phyloP scores from a whole-genome alignment of 2,113 vertebrate species.

The Eurypyga helias region DNA sequence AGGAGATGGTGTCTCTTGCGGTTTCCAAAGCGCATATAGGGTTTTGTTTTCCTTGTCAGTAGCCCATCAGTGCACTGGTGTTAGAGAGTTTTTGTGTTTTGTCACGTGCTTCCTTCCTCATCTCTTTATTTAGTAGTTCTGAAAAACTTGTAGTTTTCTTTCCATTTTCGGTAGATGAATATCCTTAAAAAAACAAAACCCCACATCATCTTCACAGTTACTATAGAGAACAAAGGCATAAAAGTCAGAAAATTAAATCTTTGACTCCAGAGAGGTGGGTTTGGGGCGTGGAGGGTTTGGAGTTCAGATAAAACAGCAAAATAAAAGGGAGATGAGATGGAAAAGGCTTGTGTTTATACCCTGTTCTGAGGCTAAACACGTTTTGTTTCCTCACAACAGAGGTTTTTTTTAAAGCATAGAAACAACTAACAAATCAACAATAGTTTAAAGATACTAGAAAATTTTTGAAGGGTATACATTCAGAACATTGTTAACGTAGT shows the following conservation, averaged over 20 bases:
- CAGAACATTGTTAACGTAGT: background rate
- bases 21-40: background rate
- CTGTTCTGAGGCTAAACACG: background rate
- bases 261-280: background rate
- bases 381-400: background rate
- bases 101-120: background rate
- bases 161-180: background rate
- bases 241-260: background rate
- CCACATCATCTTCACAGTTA: background rate
- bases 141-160: background rate
- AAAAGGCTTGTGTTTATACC: background rate
- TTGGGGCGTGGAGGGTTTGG: fast-evolving
- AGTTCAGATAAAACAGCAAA: background rate
- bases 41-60: background rate
- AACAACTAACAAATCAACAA: background rate
- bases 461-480: background rate
- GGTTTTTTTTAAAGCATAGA: background rate
- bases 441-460: background rate
- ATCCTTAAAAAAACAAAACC: background rate
- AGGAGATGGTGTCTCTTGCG: background rate
- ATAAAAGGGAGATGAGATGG: background rate
- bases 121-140: background rate
- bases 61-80: background rate
- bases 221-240: background rate
- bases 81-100: background rate